Evolutionary conservation across 2,113 vertebrate genomes (phyloP).

Genomic region (Myrmecobius fasciatus): DNA sequence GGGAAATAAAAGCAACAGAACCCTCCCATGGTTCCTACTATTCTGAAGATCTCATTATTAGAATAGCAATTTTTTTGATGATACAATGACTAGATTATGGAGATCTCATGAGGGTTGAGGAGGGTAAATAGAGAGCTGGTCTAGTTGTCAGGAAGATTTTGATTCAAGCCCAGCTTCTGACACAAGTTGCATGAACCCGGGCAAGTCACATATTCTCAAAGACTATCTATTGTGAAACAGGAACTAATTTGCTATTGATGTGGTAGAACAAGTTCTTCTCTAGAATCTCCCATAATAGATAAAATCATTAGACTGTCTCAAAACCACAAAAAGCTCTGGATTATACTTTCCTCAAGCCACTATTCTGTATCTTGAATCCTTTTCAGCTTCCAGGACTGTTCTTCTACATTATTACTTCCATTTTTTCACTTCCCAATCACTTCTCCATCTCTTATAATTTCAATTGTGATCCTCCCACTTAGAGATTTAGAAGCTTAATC

Average conservation of each 20-base stretch:
- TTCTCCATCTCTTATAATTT: not conserved
- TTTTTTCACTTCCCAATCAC: not conserved
- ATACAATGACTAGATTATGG: not conserved
- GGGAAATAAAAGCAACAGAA: conserved; percentile 4
- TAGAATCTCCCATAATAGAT: not conserved
- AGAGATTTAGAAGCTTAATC: not conserved
- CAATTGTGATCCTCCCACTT: not conserved
- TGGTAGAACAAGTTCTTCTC: not conserved
- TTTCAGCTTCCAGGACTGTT: not conserved
- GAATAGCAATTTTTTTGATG: conserved; percentile 20
- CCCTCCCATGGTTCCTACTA: conserved; percentile 20
- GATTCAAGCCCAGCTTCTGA: not conserved
- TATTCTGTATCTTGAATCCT: not conserved
- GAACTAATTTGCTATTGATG: not conserved
- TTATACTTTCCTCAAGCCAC: not conserved
- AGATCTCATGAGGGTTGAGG: not conserved
- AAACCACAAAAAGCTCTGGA: not conserved
- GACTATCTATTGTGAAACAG: not conserved
- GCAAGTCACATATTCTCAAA: not conserved
- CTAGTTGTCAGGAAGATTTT: not conserved
- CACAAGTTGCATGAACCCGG: not conserved
- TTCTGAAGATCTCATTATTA: not conserved
- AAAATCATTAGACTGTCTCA: not conserved
- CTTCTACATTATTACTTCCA: not conserved
- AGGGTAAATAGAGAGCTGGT: not conserved